Conservation (phyloP, 2,888 invertebrate genomes). For the Neelides folsomi region DNA sequence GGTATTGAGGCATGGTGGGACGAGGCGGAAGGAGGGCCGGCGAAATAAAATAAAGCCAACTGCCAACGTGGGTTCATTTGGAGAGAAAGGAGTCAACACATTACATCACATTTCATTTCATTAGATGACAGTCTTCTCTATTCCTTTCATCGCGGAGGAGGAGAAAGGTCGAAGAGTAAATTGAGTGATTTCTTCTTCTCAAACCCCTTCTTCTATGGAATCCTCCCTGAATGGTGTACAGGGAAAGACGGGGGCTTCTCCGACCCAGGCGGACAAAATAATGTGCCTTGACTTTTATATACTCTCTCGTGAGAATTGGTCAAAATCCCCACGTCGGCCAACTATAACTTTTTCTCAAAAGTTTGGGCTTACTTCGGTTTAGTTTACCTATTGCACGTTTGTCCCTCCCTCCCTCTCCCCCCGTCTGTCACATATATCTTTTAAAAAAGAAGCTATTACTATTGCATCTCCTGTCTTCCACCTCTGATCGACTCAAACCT, state of each 20-base stretch:
- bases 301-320: constrained; percentile 22
- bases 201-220: background rate
- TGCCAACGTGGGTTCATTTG: too few species aligned
- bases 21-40: too few species aligned
- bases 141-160: constrained; percentile 1
- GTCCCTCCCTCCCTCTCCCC: background rate
- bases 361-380: constrained; percentile 11
- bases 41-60: too few species aligned
- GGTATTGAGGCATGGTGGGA: too few species aligned
- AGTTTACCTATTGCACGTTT: constrained; percentile 17
- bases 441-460: constrained; percentile 9
- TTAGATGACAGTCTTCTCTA: background rate
- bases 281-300: constrained; percentile 26
- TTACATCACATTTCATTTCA: constrained; percentile 1
- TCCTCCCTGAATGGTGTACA: background rate
- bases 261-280: constrained; percentile 15
- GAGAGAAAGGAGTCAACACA: too few species aligned
- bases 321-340: constrained; percentile 15
- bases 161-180: constrained; percentile 11
- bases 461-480: background rate
- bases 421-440: constrained; percentile 21
- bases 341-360: constrained; percentile 1
- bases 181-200: constrained; percentile 17
- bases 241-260: background rate
- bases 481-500: background rate